Evolutionary conservation across 2,888 invertebrate species (phyloP).

Genomic region (Nomada ferruginata): DNA sequence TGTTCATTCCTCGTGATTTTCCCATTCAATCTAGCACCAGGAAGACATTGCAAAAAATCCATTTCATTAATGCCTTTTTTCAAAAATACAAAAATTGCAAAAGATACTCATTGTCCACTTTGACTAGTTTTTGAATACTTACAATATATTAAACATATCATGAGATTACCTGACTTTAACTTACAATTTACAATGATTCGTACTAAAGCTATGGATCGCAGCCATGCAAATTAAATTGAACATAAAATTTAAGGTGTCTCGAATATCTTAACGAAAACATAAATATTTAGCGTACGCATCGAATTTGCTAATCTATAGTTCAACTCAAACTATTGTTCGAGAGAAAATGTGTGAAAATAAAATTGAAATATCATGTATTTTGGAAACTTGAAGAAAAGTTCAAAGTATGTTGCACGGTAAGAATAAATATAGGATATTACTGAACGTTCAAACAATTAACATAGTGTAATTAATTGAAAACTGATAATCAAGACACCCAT

Average conservation of each 20-base stretch:
- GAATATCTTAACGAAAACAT: constrained; percentile 34
- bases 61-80: background rate
- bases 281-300: background rate
- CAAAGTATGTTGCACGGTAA: background rate
- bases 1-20: constrained; percentile 42
- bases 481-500: constrained; percentile 51
- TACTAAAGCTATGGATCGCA: constrained; percentile 32
- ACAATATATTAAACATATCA: background rate
- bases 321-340: background rate
- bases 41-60: background rate
- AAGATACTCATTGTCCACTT: background rate
- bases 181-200: constrained; percentile 22
- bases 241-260: constrained; percentile 42
- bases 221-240: constrained; percentile 49
- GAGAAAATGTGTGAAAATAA: background rate
- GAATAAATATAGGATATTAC: background rate
- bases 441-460: background rate
- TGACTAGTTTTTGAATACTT: constrained; percentile 30
- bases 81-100: constrained; percentile 3
- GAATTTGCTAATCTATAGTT: background rate
- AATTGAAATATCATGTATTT: background rate
- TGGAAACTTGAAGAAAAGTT: background rate
- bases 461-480: background rate
- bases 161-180: background rate
- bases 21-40: background rate